phyloP scores from a whole-genome alignment of 2,888 invertebrate species.

The Hyalella azteca region DNA sequence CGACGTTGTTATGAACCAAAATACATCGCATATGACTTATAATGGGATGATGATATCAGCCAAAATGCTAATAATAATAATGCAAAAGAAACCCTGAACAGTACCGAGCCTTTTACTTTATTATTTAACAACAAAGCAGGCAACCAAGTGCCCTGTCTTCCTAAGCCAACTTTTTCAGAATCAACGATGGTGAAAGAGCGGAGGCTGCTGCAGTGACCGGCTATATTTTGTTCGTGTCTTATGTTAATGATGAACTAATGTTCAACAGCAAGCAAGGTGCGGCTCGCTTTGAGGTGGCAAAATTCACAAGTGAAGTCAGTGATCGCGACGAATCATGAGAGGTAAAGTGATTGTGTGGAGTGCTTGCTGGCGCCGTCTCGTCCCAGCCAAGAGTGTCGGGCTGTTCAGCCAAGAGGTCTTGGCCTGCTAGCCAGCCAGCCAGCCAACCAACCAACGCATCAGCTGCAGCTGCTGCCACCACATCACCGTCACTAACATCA shows the following conservation, averaged over 20 bases:
- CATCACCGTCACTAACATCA: slow-evolving; percentile 6
- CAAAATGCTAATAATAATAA: not conserved
- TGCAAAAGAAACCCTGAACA: not conserved
- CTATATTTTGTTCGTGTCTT: slow-evolving; percentile 11
- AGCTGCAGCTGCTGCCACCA: not conserved
- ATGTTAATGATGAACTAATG: not conserved
- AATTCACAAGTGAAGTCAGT: not conserved
- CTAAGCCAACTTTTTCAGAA: slow-evolving; percentile 19
- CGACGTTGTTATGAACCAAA: not conserved
- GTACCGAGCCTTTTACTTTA: not conserved
- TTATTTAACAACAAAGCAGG: not conserved
- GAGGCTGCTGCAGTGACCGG: slow-evolving; percentile 9
- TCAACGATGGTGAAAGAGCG: slow-evolving; percentile 9
- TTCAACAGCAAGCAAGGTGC: slow-evolving; percentile 20
- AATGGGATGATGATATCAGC: not conserved
- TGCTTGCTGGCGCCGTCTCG: not conserved
- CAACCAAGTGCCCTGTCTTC: not conserved
- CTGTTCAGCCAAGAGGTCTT: slow-evolving; percentile 4
- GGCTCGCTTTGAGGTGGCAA: not conserved
- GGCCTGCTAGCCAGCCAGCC: not conserved
- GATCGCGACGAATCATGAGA: not conserved
- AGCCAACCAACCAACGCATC: slow-evolving; percentile 1
- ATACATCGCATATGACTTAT: not conserved
- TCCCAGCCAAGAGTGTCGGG: slow-evolving; percentile 22
- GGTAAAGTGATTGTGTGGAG: slow-evolving; percentile 26